These are phyloP conservation scores for Hipposideros larvatus DNA, from an alignment of 2,797 vertebrate species.

Conservation along the genomic window DNA sequence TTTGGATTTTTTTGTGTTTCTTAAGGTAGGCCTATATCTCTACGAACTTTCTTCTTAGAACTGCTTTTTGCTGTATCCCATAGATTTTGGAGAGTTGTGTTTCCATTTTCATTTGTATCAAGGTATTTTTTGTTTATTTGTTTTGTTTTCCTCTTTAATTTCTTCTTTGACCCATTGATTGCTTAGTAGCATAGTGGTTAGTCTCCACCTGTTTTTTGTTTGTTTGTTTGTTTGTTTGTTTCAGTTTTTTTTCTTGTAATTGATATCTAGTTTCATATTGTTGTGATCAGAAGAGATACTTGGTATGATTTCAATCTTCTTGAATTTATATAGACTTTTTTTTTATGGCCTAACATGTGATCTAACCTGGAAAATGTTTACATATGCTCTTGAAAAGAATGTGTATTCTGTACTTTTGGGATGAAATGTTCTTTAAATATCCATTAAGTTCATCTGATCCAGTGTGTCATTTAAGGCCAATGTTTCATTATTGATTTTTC, in stretches of 20 bases:
- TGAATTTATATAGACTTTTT: not conserved
- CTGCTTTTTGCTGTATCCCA: not conserved
- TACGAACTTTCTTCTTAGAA: not conserved
- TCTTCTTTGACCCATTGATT: not conserved
- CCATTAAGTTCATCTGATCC: too few relatives aligned
- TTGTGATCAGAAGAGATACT: not conserved
- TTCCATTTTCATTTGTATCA: not conserved
- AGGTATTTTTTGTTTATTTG: not conserved
- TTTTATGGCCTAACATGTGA: not conserved
- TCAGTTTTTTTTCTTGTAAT: not conserved
- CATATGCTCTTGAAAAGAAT: too few relatives aligned
- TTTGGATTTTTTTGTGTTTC: not conserved
- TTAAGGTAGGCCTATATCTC: not conserved
- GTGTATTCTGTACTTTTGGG: too few relatives aligned
- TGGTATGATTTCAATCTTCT: not conserved
- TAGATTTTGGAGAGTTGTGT: not conserved
- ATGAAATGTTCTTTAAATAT: too few relatives aligned
- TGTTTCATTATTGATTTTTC: too few relatives aligned
- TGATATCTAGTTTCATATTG: not conserved
- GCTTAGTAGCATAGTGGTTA: not conserved
- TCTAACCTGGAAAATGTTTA: not conserved
- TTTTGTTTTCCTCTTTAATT: not conserved
- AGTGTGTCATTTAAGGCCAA: too few relatives aligned
- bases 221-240: not conserved
- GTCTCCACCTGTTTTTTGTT: not conserved